phyloP scores from a whole-genome alignment of 2,113 vertebrate genomes.

The Atherinomorus stipes region DNA sequence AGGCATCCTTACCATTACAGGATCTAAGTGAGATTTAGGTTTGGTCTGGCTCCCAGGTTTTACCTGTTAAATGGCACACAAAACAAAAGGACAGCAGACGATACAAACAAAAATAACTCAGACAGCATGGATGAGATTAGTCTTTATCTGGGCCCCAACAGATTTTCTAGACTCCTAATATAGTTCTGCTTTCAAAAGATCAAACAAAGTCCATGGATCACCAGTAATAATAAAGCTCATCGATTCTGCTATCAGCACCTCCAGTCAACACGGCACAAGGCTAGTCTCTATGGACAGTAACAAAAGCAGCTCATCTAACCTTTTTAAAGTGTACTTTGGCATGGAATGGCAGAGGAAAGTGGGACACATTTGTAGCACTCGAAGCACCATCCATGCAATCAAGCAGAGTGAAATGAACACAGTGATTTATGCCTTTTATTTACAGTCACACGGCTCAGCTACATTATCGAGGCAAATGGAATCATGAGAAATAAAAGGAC shows the following conservation, averaged over 20 bases:
- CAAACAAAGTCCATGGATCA: neutral
- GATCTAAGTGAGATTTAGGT: no score
- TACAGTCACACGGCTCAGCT: neutral
- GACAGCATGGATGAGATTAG: no score
- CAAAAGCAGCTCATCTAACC: neutral
- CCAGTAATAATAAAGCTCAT: neutral
- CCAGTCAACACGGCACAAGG: neutral
- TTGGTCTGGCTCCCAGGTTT: no score
- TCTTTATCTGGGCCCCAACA: no score
- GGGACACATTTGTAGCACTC: neutral
- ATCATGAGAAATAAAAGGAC: neutral
- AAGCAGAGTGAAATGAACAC: neutral
- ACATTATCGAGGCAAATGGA: neutral
- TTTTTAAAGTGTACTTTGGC: neutral
- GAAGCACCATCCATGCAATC: neutral
- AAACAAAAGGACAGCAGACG: no score
- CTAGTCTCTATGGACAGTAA: neutral
- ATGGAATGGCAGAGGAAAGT: neutral
- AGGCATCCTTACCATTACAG: no score
- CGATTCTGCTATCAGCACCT: neutral
- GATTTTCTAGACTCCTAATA: no score
- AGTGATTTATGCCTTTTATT: neutral
- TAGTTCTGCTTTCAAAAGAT: no score
- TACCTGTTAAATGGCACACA: no score
- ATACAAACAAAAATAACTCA: no score